phyloP scores from a whole-genome alignment of 2,113 vertebrate species.

The Cryptomyrus ogoouensis region DNA sequence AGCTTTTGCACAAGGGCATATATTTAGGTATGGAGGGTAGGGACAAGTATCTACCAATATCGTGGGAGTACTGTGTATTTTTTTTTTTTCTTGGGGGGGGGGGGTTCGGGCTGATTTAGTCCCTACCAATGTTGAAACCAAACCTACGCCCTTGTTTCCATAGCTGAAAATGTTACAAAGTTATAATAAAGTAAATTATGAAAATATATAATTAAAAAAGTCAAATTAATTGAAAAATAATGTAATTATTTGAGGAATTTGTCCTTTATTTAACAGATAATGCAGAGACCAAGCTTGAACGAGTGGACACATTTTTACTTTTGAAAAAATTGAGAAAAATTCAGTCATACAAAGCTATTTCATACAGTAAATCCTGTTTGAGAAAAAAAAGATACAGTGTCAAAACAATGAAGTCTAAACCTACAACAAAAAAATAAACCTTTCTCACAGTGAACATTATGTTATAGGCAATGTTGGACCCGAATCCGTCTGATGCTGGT shows the following conservation, averaged over 20 bases:
- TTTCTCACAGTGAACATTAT: conserved; percentile 21
- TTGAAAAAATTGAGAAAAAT: conserved; percentile 20
- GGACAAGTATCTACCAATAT: not conserved
- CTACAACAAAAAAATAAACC: not conserved
- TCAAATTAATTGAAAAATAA: not conserved
- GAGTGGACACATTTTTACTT: conserved; percentile 11
- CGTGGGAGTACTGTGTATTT: not conserved
- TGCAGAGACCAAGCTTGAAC: conserved; percentile 14
- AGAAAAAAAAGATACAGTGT: conserved; percentile 49
- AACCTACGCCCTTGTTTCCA: not conserved
- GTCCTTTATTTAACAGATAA: conserved; percentile 17
- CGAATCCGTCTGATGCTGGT: not conserved
- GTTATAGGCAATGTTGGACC: conserved; percentile 18
- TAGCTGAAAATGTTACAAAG: not conserved
- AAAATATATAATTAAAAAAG: not conserved
- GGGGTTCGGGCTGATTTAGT: not conserved
- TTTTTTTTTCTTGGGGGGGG: not conserved
- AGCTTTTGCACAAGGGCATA: not conserved
- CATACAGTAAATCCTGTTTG: conserved; percentile 51
- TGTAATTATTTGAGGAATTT: not conserved
- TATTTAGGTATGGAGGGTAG: not conserved
- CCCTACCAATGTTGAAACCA: not conserved
- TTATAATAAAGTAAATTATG: not conserved
- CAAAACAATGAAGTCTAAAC: conserved; percentile 34
- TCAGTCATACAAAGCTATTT: conserved; percentile 32